These are phyloP conservation scores for Phaenicophaeus curvirostris DNA, from an alignment of 2,797 vertebrate genomes.

Conservation along the genomic window DNA sequence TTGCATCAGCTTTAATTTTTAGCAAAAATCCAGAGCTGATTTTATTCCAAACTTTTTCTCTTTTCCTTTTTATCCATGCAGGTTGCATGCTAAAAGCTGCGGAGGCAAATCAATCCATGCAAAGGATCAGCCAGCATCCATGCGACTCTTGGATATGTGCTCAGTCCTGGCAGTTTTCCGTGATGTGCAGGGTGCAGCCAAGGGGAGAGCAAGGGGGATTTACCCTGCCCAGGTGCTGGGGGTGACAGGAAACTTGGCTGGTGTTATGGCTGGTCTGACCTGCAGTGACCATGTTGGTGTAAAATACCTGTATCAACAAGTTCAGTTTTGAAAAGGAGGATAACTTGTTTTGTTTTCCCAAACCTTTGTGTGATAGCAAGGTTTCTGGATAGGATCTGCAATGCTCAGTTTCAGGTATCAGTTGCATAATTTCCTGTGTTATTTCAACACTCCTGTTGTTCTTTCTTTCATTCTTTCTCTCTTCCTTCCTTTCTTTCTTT, in stretches of 20 bases:
- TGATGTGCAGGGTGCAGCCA: accelerated
- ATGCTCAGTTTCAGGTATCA: constrained; percentile 49
- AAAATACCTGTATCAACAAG: constrained; percentile 12
- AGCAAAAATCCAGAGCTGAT: background rate
- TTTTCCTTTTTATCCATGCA: background rate
- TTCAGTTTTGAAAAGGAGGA: constrained; percentile 3
- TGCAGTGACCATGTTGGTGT: background rate
- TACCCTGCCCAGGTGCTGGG: background rate
- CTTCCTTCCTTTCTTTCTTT: background rate
- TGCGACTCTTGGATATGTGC: background rate
- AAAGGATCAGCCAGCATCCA: background rate
- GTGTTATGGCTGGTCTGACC: background rate
- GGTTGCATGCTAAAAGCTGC: background rate
- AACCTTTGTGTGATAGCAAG: constrained; percentile 8
- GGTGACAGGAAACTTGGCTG: background rate
- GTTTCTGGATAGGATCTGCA: constrained; percentile 33
- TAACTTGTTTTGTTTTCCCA: background rate
- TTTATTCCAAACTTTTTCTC: background rate
- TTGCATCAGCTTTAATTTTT: constrained; percentile 28
- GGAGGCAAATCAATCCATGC: background rate
- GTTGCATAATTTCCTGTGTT: constrained; percentile 63
- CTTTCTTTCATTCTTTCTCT: background rate
- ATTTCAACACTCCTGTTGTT: constrained; percentile 51
- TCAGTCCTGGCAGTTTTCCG: background rate
- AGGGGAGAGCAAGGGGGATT: background rate